These are phyloP conservation scores for Gavia stellata DNA, from an alignment of 2,113 vertebrate species.

Conservation along the genomic window DNA sequence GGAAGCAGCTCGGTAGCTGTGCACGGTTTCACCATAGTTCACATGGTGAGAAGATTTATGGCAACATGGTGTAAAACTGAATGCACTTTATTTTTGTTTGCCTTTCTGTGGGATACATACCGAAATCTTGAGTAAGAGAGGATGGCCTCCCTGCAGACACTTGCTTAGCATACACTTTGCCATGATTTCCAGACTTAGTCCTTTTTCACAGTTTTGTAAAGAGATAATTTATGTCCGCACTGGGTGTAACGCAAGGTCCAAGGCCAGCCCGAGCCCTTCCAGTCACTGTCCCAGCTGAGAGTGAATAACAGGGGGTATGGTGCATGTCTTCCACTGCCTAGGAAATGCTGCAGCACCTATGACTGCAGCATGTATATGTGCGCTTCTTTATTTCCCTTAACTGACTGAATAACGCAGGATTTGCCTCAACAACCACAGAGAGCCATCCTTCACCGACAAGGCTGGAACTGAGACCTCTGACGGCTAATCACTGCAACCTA, in stretches of 20 bases:
- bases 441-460: not conserved
- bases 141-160: slow-evolving; percentile 1
- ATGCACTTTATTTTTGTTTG: slow-evolving; percentile 41
- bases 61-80: slow-evolving; percentile 22
- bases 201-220: slow-evolving; percentile 13
- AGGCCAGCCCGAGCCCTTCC: not conserved
- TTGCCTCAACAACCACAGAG: not conserved
- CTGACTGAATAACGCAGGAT: not conserved
- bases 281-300: not conserved
- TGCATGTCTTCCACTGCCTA: not conserved
- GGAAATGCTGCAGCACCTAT: not conserved
- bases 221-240: not conserved
- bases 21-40: not conserved
- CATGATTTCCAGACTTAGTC: not conserved
- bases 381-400: not conserved
- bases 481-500: not conserved
- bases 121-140: slow-evolving; percentile 52
- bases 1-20: slow-evolving; percentile 23
- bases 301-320: not conserved
- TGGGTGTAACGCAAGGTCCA: not conserved
- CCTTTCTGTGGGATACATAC: slow-evolving; percentile 4
- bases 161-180: slow-evolving; percentile 46
- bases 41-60: slow-evolving; percentile 21
- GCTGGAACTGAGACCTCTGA: not conserved
- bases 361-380: no score